Percentiles rank a stretch among this genome's conserved stretches.
Conservation (phyloP, 92 coral and sea anemone genomes). For the Porites lobata region DNA sequence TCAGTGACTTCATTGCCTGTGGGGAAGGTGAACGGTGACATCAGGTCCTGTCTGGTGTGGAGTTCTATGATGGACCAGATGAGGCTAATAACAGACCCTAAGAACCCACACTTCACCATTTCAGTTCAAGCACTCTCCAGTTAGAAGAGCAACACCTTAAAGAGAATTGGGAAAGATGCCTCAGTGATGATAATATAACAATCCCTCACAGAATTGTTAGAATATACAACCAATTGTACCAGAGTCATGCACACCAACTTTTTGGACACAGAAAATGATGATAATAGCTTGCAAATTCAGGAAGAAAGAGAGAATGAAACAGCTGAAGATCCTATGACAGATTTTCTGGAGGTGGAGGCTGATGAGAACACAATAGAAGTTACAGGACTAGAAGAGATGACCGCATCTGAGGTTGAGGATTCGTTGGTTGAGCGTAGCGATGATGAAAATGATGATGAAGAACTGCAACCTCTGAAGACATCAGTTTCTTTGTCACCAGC, state of each 20-base stretch:
- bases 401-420: not conserved
- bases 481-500: not conserved
- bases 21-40: conserved; percentile 74
- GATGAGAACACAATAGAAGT: not conserved
- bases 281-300: not conserved
- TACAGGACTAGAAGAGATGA: not conserved
- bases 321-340: not conserved
- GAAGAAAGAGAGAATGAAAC: not conserved
- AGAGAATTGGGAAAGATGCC: not conserved
- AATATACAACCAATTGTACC: conserved; percentile 8
- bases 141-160: conserved; percentile 17
- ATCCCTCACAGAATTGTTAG: conserved; percentile 18
- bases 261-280: conserved; percentile 2
- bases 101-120: conserved; percentile 76
- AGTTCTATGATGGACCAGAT: conserved; percentile 65
- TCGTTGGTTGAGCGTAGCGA: not conserved
- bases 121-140: conserved; percentile 61
- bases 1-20: conserved; percentile 61
- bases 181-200: not conserved
- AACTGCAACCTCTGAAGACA: not conserved
- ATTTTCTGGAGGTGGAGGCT: not conserved
- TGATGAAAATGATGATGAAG: not conserved
- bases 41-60: conserved; percentile 42
- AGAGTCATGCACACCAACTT: conserved; percentile 1
- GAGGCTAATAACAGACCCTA: conserved; percentile 43